Evolutionary conservation across 2,113 vertebrate genomes (phyloP), one percentile per base, ranked within the genome.

Genomic region (Echinops telfairi): DNA sequence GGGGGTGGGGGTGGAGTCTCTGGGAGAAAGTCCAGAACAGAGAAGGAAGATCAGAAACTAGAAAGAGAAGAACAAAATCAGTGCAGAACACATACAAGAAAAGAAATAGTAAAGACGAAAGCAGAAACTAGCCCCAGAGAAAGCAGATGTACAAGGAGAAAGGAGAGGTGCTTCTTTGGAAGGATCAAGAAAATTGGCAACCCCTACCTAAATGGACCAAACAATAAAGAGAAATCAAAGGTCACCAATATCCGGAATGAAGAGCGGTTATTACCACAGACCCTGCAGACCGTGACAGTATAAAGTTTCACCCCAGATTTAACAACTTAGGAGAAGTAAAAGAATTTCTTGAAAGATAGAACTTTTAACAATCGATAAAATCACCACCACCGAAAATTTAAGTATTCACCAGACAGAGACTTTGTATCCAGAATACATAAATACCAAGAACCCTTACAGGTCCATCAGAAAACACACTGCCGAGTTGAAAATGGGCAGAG

Each of bases 81-180:
- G 16, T 22, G 3, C 64, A 43, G 89, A 80, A 84, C 23, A 15
- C 73, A 94, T 47, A 91, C 91, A 86, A 86, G 47, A 14, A 20
- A 91, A 91, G 6, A 88, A 15, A 82, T 80, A 87, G 76, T 64
- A 62, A 57, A 89, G 29, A 86, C 36, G 38, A 89, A 36, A 88
- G 9, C 23, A 87, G 73, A 89, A 81, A 75, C 75, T 85, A 89
- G 89, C 57, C 88, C 94, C 47, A 75, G 38, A 94, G 43, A 83
- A 79, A 83, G 40, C 27, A 86, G 38, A 73, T 4, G 76, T 11
- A 43, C 38, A 68, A n/a, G 53, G 47, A 58, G 25, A 87, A 87
- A 89, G 78, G n/a, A 81, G 76, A 86, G 23, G 22, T 38, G 14
- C 8, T 89, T 87, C 40, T 53, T 58, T 53, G 36, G 88, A 89